Evolutionary conservation across 2,888 invertebrate genomes (phyloP), one percentile per base, ranked within the genome.

Genomic region (Ophion costatus): DNA sequence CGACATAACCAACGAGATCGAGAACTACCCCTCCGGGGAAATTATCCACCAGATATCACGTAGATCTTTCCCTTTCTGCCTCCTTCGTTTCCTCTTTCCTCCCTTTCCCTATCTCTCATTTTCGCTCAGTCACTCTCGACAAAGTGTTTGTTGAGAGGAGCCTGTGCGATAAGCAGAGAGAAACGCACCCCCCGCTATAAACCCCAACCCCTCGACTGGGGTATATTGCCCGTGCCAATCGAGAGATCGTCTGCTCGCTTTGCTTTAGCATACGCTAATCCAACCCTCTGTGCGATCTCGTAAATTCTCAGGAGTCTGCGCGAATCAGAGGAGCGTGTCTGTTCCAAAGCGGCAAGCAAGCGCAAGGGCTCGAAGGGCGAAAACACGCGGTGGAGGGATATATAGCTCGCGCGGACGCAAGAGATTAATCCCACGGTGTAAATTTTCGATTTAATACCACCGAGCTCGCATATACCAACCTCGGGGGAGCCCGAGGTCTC

Each of bases 1-100:
- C 67, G 80, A 63, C 33, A 67, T 67, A 69, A 45, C 73, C 59
- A 80, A 67, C 67, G 57, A 59, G 59, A 57, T 66, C 45, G 80
- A 64, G 67, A 80, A 69, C 70, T 51, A 84, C 76, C 80, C 83
- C 83, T 80, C 80, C 76, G 83, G 83, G 80, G 80, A 84, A 80
- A 84, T 84, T 84, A 80, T 77, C 73, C 66, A 24, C 29, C 61
- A 33, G 80, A 74, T 80, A 80, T 80, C 61, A n/a, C 56, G 70
- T 29, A 20, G 20, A 77, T 76, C 64, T 76, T 56, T 66, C 17
- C n/a, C 51, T 59, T 38, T 29, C 45, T 45, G n/a, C 29, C 42
- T 42, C 24, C 22, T 10, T 38, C 14, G 2, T 11, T n/a, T 9
- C 56, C 20, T 71, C 38, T 51, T 22, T 42, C 63, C 33, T 64